Percentiles rank a stretch among this genome's conserved stretches.
phyloP scores from a whole-genome alignment of 2,888 invertebrate species.

The Archips xylosteana region DNA sequence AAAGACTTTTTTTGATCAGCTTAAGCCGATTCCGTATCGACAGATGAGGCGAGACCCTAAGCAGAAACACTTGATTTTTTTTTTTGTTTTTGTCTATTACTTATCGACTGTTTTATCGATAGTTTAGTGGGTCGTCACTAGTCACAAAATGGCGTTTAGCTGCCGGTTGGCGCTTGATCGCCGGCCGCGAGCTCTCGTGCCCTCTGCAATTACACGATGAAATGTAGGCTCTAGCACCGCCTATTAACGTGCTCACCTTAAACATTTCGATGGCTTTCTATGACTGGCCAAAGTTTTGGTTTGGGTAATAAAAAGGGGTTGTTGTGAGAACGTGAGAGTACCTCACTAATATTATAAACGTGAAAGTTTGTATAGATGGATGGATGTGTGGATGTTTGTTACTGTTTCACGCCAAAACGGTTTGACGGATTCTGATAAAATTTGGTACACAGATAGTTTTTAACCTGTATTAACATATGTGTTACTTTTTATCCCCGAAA shows the following conservation, averaged over 20 bases:
- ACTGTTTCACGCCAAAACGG: no score
- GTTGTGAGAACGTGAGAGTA: not conserved
- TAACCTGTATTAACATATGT: no score
- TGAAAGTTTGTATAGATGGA: no score
- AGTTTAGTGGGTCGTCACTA: constrained; percentile 52
- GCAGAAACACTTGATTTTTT: no score
- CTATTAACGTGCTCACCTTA: constrained; percentile 62
- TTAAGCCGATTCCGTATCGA: no score
- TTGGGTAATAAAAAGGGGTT: constrained; percentile 1
- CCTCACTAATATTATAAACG: not conserved
- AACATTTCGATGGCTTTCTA: constrained; percentile 36
- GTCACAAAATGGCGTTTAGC: constrained; percentile 66
- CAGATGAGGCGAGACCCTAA: no score
- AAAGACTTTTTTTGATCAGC: no score
- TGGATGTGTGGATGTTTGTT: no score
- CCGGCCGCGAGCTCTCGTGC: constrained; percentile 56
- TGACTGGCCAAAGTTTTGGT: constrained; percentile 33
- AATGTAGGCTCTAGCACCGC: constrained; percentile 65
- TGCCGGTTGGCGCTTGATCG: constrained; percentile 27
- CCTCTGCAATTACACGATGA: constrained; percentile 74
- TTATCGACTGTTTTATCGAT: constrained; percentile 44
- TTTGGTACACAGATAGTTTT: no score
- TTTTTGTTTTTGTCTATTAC: no score
- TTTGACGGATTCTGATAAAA: no score
- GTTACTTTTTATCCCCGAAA: no score